These are phyloP conservation scores for Tenodera sinensis DNA, from an alignment of 2,888 invertebrate genomes.

Conservation along the genomic window DNA sequence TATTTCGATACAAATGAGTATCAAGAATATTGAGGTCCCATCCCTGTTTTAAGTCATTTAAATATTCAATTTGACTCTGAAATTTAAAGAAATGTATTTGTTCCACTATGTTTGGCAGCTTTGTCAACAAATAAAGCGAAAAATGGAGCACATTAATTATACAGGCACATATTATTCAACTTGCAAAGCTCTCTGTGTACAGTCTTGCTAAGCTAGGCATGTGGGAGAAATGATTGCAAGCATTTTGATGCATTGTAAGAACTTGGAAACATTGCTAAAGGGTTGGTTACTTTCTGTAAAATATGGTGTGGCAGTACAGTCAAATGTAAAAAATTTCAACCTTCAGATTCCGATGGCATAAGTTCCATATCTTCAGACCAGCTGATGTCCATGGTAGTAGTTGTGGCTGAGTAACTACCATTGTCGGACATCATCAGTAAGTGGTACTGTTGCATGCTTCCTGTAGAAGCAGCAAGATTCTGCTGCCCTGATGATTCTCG, in stretches of 20 bases:
- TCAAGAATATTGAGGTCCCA: too few relatives aligned
- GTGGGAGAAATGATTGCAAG: neutral
- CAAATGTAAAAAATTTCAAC: neutral
- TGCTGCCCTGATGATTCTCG: neutral
- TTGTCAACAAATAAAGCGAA: too few relatives aligned
- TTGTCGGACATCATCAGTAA: slow-evolving; percentile 22
- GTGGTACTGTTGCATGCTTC: slow-evolving; percentile 4
- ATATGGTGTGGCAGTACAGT: neutral
- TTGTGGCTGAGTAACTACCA: slow-evolving; percentile 26
- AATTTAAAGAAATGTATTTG: too few relatives aligned
- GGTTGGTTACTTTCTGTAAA: neutral
- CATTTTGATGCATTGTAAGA: neutral
- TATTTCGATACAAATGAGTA: too few relatives aligned
- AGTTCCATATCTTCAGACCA: slow-evolving; percentile 32
- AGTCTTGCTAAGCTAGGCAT: too few relatives aligned
- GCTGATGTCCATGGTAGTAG: slow-evolving; percentile 33
- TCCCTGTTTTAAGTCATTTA: too few relatives aligned
- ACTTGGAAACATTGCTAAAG: neutral
- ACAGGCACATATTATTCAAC: too few relatives aligned
- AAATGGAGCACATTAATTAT: too few relatives aligned
- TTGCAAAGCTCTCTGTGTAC: too few relatives aligned
- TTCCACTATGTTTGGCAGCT: too few relatives aligned
- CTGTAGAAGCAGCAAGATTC: neutral
- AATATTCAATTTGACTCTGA: too few relatives aligned
- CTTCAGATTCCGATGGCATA: slow-evolving; percentile 20